Evolutionary conservation across 2,113 vertebrate species (phyloP), one percentile per base, ranked within the genome.

Genomic region (Sinocyclocheilus maitianheensis): DNA sequence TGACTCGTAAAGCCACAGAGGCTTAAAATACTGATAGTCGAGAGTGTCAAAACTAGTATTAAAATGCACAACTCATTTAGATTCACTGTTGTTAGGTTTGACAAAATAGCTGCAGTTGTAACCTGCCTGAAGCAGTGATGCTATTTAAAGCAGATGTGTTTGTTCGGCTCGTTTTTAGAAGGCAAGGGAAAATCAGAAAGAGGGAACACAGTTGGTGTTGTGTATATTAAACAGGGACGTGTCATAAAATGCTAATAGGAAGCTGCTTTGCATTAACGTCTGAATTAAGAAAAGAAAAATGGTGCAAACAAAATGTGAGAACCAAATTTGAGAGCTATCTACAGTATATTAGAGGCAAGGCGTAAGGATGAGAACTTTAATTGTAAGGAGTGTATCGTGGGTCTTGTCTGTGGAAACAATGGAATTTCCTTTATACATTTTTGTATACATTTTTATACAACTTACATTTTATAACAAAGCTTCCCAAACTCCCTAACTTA

Each of bases 41-140:
- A 3, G 11, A 16, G 60, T 65, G 60, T 81, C 40, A 65, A 81
- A 65, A 81, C 60, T 67, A 14, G 1, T 24, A 40, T 40, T 62
- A 62, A 62, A 80, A 78, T 13, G 75, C 55, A 24, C 30, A 65
- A 48, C 65, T 65, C 60, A 81, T 81, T 65, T 24, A 81, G 7
- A 65, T 63, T 40, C 55, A 62, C 0, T n/a, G 58, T n/a, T 24
- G n/a, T 67, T 11, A 30, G 24, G 8, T 46, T 26, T 48, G 79
- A 81, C 60, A 67, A 67, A 48, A 48, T 80, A 24, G 37, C 58
- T 43, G 58, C 78, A 43, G 13, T 48, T 30, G 79, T 7, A 81
- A 81, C 60, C n/a, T 81, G 79, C 79, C 79, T 81, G 79, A 81
- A 81, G 60, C 60, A 46, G 46, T 63, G 60, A 81, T 65, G 79